Evolutionary conservation across 2,797 vertebrate species (phyloP).

Genomic region (Telmatherina bonti): DNA sequence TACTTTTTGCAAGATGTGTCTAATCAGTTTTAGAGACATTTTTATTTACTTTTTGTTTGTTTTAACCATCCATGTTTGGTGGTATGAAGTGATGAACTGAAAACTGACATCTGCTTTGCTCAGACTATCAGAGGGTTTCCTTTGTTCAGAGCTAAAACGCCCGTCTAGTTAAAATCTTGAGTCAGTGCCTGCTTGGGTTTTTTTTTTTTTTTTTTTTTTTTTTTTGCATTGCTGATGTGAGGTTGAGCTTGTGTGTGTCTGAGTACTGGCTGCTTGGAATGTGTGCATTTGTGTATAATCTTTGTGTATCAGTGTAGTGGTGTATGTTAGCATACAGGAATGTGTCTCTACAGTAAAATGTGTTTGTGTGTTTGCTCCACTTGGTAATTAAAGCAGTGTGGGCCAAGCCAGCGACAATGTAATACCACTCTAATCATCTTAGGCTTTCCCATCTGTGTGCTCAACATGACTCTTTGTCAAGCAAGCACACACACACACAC

Average conservation of each 20-base stretch:
- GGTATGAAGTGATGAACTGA: too few relatives aligned
- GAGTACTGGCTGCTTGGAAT: not conserved
- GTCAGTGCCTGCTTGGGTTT: not conserved
- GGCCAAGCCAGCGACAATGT: conserved; percentile 70
- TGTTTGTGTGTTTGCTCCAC: conserved; percentile 57
- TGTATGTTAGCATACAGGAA: conserved; percentile 23
- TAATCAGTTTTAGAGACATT: too few relatives aligned
- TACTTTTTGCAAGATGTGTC: too few relatives aligned
- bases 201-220: too few relatives aligned
- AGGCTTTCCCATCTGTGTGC: conserved; percentile 74
- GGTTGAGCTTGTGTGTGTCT: not conserved
- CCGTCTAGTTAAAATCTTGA: not conserved
- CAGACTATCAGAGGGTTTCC: not conserved
- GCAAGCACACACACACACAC: conserved; percentile 22
- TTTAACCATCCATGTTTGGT: too few relatives aligned
- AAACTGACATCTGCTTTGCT: too few relatives aligned
- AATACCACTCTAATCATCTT: conserved; percentile 78
- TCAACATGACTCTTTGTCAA: conserved; percentile 46
- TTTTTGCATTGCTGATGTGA: not conserved
- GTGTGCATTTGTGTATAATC: conserved; percentile 4
- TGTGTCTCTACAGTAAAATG: conserved; percentile 34
- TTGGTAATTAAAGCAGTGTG: conserved; percentile 64
- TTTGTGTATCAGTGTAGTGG: conserved; percentile 9
- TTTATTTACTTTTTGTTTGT: too few relatives aligned
- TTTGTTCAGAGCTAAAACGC: not conserved